phyloP scores from a whole-genome alignment of 2,797 vertebrate species.

The Neomorphus geoffroyi region DNA sequence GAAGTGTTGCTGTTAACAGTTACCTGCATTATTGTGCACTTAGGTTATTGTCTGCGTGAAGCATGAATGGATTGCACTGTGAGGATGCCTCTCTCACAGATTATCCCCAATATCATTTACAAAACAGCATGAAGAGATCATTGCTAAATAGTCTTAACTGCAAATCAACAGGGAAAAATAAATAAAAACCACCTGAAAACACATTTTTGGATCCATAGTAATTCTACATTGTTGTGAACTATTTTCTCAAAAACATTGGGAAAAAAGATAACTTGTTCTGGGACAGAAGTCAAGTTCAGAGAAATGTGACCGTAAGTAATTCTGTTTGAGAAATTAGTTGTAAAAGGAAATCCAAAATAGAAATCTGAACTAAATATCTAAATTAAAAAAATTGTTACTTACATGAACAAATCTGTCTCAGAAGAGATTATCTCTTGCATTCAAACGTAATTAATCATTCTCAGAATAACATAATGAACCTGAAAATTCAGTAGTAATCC shows the following conservation, averaged over 20 bases:
- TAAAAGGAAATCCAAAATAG: not conserved
- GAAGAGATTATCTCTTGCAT: not conserved
- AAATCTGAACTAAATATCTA: not conserved
- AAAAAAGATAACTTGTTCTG: not conserved
- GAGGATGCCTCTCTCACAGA: not conserved
- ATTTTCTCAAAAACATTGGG: not conserved
- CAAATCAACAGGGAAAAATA: not conserved
- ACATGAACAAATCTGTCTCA: not conserved
- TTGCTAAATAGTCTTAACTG: not conserved
- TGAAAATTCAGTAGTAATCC: not conserved
- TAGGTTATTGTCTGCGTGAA: not conserved
- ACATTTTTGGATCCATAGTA: not conserved
- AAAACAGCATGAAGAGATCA: not conserved
- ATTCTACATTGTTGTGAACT: not conserved
- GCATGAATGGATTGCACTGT: fast-evolving
- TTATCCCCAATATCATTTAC: not conserved
- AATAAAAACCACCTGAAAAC: not conserved
- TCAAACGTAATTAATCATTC: not conserved
- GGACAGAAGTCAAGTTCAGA: not conserved
- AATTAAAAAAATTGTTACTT: not conserved
- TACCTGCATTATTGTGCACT: not conserved
- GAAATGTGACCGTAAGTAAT: not conserved
- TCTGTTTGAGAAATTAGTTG: not conserved
- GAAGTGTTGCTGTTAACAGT: not conserved
- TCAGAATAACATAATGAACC: not conserved